Conservation (phyloP, 2,888 invertebrate genomes). For the Lithophane socia region DNA sequence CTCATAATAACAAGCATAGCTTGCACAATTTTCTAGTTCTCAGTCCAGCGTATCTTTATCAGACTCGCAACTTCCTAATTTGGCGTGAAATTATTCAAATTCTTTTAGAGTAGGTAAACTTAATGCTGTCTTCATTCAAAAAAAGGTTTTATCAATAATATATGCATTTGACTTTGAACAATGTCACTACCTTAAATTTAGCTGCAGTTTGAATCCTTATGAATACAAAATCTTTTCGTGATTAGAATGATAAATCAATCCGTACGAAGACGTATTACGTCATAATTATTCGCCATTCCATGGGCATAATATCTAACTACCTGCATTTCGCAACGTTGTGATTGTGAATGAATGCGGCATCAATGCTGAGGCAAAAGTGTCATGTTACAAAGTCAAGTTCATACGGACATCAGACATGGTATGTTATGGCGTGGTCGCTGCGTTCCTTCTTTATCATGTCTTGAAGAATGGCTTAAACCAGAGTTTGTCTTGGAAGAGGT, state of each 20-base stretch:
- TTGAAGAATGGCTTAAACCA: not conserved
- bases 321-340: constrained; percentile 7
- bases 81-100: not conserved
- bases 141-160: not conserved
- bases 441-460: constrained; percentile 1
- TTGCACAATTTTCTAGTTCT: not conserved
- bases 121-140: not conserved
- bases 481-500: not conserved
- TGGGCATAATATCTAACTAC: constrained; percentile 1
- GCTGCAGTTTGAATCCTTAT: constrained; percentile 16
- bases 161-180: constrained; percentile 25
- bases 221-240: constrained; percentile 31
- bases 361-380: constrained; percentile 29
- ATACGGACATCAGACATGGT: constrained; percentile 3
- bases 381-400: constrained; percentile 55
- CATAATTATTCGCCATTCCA: constrained; percentile 15
- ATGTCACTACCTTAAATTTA: constrained; percentile 14
- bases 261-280: not conserved
- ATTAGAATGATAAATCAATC: constrained; percentile 22
- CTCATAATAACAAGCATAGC: not conserved
- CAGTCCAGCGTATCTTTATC: not conserved
- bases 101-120: not conserved
- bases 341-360: constrained; percentile 38
- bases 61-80: not conserved
- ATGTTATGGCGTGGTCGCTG: constrained; percentile 1